Percentiles rank a stretch among this genome's conserved stretches.
Evolutionary conservation across 2,888 invertebrate species (phyloP).

Genomic region (Drosophila anomelani): DNA sequence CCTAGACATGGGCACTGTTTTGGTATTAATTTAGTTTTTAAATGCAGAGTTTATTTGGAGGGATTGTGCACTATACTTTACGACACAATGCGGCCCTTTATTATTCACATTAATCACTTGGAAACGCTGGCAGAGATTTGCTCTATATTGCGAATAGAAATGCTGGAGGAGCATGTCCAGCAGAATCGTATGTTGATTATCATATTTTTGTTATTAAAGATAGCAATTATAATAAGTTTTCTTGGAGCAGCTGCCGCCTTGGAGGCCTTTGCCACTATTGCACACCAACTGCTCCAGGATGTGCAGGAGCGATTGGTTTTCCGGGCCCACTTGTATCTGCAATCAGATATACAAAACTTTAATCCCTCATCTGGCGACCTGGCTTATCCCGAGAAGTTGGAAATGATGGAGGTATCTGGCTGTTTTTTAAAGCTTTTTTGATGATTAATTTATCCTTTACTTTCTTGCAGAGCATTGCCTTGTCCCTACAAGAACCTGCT

Average conservation of each 20-base stretch:
- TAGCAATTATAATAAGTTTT: background rate
- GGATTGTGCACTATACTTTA: constrained; percentile 94
- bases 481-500: constrained; percentile 87
- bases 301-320: constrained; percentile 98
- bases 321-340: constrained; percentile 96
- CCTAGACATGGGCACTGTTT: background rate
- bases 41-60: constrained; percentile 90
- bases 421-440: background rate
- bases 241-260: constrained; percentile 87
- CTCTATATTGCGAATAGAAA: constrained; percentile 95
- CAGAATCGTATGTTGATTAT: constrained; percentile 88
- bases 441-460: rapidly evolving
- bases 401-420: constrained; percentile 95
- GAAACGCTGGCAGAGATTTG: constrained; percentile 99
- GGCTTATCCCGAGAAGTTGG: constrained; percentile 98
- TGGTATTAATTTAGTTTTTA: background rate
- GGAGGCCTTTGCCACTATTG: constrained; percentile 90
- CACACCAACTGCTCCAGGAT: constrained; percentile 94
- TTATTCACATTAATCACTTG: constrained; percentile 98
- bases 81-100: constrained; percentile 95
- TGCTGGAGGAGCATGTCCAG: constrained; percentile 95
- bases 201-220: background rate
- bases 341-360: constrained; percentile 94
- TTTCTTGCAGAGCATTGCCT: constrained; percentile 87
- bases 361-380: constrained; percentile 97